Evolutionary conservation across 2,888 invertebrate species (phyloP), one percentile per base, ranked within the genome.

Genomic region (Thymelicus acteon): DNA sequence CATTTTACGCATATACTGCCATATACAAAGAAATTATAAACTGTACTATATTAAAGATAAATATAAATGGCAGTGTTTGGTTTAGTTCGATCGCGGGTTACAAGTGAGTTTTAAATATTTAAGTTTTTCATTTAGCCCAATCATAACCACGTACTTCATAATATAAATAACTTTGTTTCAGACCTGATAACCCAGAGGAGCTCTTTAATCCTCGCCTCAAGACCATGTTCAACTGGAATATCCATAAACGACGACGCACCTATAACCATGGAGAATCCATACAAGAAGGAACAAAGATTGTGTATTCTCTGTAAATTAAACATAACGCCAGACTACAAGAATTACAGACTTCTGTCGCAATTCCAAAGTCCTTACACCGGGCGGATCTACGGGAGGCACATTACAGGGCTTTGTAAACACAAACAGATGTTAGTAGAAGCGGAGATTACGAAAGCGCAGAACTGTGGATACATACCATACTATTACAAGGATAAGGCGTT

Each of bases 291-390:
- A 74, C 95, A 92, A 72, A 92, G 91, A 31, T 87, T 95, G 75
- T 99, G 99, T 83, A 95, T 99, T 77, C 90, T 99, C 10, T 99
- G 99, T 86, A 96, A 96, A 88, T 86, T 97, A 73, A 95, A 97
- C 47, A 96, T 99, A n/a, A 94, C 94, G 0, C 96, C 98, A 0
- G 95, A 98, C 86, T 99, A 98, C 83, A 99, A 99, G 90, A 99
- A 99, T 89, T 96, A 96, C 0, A 96, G 97, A 78, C 89, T 99
- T 5, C 89, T 99, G 6, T 98, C 98, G 0, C 99, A 99, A 86
- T 99, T 99, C 88, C 97, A 99, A 82, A 99, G 99, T 47, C 97
- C 98, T 0, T 98, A 97, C 84, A 99, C 99, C 0, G 99, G 99
- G 0, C 95, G 96, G 76, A 95, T 99, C 74, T 99, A 99, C 85